Evolutionary conservation across 1,140 invertebrate species (phyloP).

Genomic region (Dryas iulia): DNA sequence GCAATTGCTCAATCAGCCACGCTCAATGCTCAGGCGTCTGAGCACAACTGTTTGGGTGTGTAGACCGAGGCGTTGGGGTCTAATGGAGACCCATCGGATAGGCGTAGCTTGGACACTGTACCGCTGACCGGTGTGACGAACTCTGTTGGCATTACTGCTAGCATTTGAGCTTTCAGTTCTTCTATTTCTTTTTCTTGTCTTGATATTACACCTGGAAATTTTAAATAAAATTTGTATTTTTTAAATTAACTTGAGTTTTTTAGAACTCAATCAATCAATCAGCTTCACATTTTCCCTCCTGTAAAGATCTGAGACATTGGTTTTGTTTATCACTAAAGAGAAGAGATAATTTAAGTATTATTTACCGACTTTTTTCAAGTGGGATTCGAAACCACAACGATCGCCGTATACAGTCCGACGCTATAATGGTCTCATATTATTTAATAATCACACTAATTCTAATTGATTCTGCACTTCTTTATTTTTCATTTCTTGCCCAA

Average conservation of each 20-base stretch:
- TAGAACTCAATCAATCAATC: no score
- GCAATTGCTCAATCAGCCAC: slow-evolving; percentile 5
- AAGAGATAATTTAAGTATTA: no score
- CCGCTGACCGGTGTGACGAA: slow-evolving; percentile 60
- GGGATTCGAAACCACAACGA: no score
- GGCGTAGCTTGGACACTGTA: slow-evolving; percentile 83
- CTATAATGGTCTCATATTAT: no score
- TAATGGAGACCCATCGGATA: slow-evolving; percentile 79
- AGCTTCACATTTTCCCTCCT: no score
- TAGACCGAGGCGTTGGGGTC: slow-evolving; percentile 96
- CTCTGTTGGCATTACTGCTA: slow-evolving; percentile 93
- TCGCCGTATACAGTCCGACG: no score
- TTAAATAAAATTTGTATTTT: neutral
- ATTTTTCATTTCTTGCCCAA: no score
- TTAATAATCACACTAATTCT: no score
- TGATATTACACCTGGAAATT: slow-evolving; percentile 84
- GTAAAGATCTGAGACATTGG: no score
- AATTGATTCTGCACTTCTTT: no score
- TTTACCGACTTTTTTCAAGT: no score
- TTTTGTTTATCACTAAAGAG: no score
- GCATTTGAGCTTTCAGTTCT: slow-evolving; percentile 94
- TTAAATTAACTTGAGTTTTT: neutral
- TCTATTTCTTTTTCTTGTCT: slow-evolving; percentile 94
- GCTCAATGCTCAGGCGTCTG: slow-evolving; percentile 53
- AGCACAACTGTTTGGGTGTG: slow-evolving; percentile 87